Conservation (phyloP, 2,888 invertebrate genomes). For the Kuschelorhynchus macadamiae region DNA sequence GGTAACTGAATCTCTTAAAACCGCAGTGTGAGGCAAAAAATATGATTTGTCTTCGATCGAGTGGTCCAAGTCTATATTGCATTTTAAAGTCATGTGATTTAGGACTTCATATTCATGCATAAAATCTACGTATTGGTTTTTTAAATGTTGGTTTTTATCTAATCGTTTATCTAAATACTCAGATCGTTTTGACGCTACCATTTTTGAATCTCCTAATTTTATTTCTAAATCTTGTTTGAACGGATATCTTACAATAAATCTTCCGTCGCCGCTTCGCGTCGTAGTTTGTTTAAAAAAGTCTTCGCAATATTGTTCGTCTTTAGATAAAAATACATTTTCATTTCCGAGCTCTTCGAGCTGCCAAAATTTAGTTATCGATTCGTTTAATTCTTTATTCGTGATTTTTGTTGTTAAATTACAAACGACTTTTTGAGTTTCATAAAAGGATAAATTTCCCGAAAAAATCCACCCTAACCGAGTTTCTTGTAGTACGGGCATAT, state of each 20-base stretch:
- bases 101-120: slow-evolving; percentile 40
- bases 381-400: slow-evolving; percentile 5
- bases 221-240: neutral
- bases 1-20: too few relatives aligned
- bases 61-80: neutral
- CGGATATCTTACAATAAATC: slow-evolving; percentile 34
- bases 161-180: slow-evolving; percentile 33
- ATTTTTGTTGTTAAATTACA: slow-evolving; percentile 4
- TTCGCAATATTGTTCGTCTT: slow-evolving; percentile 15
- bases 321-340: neutral
- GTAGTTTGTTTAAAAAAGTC: slow-evolving; percentile 32
- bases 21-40: too few relatives aligned
- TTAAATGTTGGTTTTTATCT: slow-evolving; percentile 26
- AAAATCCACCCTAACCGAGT: slow-evolving; percentile 40
- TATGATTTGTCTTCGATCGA: too few relatives aligned
- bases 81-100: slow-evolving; percentile 35
- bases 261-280: slow-evolving; percentile 13
- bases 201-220: slow-evolving; percentile 16
- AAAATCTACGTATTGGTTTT: slow-evolving; percentile 33
- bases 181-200: slow-evolving; percentile 25
- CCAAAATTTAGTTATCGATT: slow-evolving; percentile 31
- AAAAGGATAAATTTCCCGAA: slow-evolving; percentile 17
- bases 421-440: neutral
- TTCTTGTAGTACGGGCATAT: slow-evolving; percentile 31
- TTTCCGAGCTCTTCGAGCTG: slow-evolving; percentile 22